Evolutionary conservation across 2,113 vertebrate genomes (phyloP).

Genomic region (Lates calcarifer): DNA sequence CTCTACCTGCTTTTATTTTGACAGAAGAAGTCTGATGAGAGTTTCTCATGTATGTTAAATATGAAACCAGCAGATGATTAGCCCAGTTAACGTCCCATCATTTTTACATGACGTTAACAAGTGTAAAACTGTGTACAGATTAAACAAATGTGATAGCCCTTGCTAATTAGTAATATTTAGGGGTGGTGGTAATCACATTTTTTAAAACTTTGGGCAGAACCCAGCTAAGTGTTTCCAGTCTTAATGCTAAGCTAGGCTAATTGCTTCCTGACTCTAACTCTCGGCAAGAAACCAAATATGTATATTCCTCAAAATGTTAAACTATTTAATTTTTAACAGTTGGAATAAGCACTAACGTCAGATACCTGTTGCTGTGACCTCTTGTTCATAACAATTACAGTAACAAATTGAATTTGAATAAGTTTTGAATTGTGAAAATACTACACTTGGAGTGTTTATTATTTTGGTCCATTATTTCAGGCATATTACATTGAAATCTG

Average conservation of each 20-base stretch:
- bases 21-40: background rate
- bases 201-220: too few relatives aligned
- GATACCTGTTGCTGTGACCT: too few relatives aligned
- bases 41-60: too few relatives aligned
- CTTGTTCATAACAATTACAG: constrained; percentile 12
- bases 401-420: background rate
- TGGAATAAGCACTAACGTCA: background rate
- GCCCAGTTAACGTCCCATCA: too few relatives aligned
- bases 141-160: too few relatives aligned
- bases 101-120: too few relatives aligned
- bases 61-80: too few relatives aligned
- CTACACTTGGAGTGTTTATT: background rate
- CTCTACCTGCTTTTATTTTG: background rate
- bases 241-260: background rate
- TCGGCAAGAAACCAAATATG: background rate
- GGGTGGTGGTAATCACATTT: too few relatives aligned
- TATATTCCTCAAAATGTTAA: background rate
- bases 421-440: background rate
- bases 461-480: background rate
- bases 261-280: too few relatives aligned
- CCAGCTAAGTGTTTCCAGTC: background rate
- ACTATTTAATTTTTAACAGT: background rate
- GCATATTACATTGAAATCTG: constrained; percentile 9
- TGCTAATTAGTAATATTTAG: too few relatives aligned
- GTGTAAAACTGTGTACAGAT: too few relatives aligned